Evolutionary conservation across 2,888 invertebrate genomes (phyloP).

Genomic region (Hipparchia semele): DNA sequence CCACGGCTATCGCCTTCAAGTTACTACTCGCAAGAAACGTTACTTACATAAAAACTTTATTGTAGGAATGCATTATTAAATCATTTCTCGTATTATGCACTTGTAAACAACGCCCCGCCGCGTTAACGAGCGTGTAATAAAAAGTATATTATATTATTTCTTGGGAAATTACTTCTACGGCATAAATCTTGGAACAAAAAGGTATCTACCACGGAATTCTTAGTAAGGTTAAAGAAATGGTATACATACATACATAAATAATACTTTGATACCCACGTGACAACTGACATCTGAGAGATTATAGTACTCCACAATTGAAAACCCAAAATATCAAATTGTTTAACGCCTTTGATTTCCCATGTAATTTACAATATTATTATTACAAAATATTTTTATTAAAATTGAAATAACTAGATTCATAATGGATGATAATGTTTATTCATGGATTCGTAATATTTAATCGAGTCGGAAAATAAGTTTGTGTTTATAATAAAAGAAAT

Average conservation of each 20-base stretch:
- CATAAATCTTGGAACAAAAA: constrained; percentile 7
- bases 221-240: too few species aligned
- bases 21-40: constrained; percentile 20
- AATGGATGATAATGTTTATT: not conserved
- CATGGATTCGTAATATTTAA: constrained; percentile 18
- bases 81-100: constrained; percentile 43
- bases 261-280: too few species aligned
- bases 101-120: constrained; percentile 43
- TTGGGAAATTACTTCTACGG: constrained; percentile 35
- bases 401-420: not conserved
- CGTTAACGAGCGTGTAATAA: constrained; percentile 42
- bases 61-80: constrained; percentile 36
- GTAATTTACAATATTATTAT: too few species aligned
- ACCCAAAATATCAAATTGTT: too few species aligned
- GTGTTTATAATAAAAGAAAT: constrained; percentile 2
- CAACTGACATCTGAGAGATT: too few species aligned
- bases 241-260: too few species aligned
- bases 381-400: not conserved
- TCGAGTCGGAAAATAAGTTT: not conserved
- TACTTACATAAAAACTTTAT: constrained; percentile 35
- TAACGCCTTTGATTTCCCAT: too few species aligned
- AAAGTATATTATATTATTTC: constrained; percentile 39
- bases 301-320: too few species aligned
- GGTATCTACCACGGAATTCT: too few species aligned
- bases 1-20: constrained; percentile 24